These are phyloP conservation scores for Drosophila erecta DNA, from an alignment of 1,140 invertebrate genomes.

Conservation along the genomic window DNA sequence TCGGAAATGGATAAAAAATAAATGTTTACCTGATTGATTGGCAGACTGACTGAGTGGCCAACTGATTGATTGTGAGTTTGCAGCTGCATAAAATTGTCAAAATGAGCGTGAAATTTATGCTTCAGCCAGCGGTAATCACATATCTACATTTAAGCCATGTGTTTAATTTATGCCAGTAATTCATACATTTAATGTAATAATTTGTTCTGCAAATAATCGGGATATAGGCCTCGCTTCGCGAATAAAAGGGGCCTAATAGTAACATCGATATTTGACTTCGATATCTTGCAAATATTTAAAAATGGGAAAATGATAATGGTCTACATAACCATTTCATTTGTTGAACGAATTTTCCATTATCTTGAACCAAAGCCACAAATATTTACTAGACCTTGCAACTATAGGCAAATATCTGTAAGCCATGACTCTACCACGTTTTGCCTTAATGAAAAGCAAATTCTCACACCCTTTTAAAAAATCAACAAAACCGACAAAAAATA, in stretches of 20 bases:
- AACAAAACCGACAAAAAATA: constrained; percentile 39
- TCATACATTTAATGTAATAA: constrained; percentile 38
- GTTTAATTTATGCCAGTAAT: constrained; percentile 59
- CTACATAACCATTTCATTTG: no score
- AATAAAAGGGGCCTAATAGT: not conserved
- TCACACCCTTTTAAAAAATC: constrained; percentile 33
- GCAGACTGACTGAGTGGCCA: constrained; percentile 40
- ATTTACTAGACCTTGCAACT: not conserved
- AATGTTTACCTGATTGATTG: constrained; percentile 62
- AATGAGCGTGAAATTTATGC: constrained; percentile 60
- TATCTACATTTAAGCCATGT: constrained; percentile 27
- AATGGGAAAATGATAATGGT: no score
- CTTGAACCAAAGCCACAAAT: not conserved
- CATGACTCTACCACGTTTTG: not conserved
- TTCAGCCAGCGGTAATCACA: constrained; percentile 9
- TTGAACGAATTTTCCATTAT: not conserved
- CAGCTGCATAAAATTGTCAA: constrained; percentile 60
- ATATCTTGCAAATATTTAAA: not conserved
- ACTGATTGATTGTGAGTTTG: constrained; percentile 45
- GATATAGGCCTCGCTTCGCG: not conserved
- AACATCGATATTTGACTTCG: not conserved
- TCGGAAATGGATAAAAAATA: constrained; percentile 42
- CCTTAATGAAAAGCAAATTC: constrained; percentile 14
- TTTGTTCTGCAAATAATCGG: constrained; percentile 32
- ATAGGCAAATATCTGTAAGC: not conserved